phyloP scores from a whole-genome alignment of 2,888 invertebrate genomes.

The Tenthredo livida region DNA sequence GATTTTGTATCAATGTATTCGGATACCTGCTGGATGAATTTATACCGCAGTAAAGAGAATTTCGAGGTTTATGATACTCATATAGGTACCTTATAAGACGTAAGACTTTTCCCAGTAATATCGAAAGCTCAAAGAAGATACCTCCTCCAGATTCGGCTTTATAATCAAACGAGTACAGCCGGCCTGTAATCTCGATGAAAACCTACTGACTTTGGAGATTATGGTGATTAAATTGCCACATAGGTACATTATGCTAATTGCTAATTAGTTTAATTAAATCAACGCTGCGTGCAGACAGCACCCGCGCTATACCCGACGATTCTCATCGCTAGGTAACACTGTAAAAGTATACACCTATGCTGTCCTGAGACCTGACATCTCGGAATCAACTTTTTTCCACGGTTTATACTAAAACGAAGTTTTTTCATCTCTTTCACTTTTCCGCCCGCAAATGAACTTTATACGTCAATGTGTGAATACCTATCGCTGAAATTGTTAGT shows the following conservation, averaged over 20 bases:
- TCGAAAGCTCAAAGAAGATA: not conserved
- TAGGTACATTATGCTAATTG: constrained; percentile 48
- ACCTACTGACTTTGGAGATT: constrained; percentile 36
- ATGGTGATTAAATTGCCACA: constrained; percentile 40
- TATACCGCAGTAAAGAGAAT: not conserved
- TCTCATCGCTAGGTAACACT: constrained; percentile 10
- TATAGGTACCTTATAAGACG: not conserved
- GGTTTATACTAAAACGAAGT: too few species aligned
- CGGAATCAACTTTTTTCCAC: too few species aligned
- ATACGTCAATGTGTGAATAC: too few species aligned
- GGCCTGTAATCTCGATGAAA: constrained; percentile 32
- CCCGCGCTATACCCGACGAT: not conserved
- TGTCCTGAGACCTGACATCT: not conserved
- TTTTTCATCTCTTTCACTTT: not conserved
- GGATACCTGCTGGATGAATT: not conserved
- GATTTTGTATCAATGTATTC: not conserved
- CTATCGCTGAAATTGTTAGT: too few species aligned
- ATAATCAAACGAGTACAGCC: constrained; percentile 19
- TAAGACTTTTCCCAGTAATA: not conserved
- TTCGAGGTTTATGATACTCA: not conserved
- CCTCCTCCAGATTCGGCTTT: not conserved
- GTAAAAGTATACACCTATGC: not conserved
- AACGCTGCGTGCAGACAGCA: constrained; percentile 47
- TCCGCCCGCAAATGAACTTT: too few species aligned
- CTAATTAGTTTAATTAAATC: constrained; percentile 49